Percentiles rank a stretch among this genome's conserved stretches.
phyloP scores from a whole-genome alignment of 2,888 invertebrate genomes.

The Dichetophora obliterata region DNA sequence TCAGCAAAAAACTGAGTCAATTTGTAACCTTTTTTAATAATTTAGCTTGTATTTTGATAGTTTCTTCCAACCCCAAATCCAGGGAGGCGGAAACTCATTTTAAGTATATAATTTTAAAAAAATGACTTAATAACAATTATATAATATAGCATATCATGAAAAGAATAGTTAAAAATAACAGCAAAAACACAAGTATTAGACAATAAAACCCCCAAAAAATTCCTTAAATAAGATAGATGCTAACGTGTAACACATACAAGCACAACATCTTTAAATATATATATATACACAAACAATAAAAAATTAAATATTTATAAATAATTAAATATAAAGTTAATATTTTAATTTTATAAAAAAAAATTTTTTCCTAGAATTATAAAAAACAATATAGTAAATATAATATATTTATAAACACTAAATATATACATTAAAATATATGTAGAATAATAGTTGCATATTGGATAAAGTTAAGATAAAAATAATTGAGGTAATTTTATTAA shows the following conservation, averaged over 20 bases:
- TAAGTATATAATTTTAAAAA: too few species aligned
- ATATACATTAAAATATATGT: neutral
- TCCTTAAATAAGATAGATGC: neutral
- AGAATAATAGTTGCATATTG: too few species aligned
- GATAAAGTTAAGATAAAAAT: too few species aligned
- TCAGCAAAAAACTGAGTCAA: slow-evolving; percentile 7
- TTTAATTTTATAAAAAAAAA: too few species aligned
- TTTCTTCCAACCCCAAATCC: neutral
- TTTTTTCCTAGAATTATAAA: too few species aligned
- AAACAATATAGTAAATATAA: slow-evolving; percentile 13
- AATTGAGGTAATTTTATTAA: too few species aligned
- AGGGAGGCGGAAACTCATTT: neutral
- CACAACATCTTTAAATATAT: neutral
- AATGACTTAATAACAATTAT: neutral
- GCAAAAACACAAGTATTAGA: slow-evolving; percentile 14
- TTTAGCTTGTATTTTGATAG: neutral
- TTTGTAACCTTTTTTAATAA: neutral
- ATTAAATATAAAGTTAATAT: too few species aligned
- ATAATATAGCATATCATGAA: neutral
- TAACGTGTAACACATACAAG: slow-evolving; percentile 5
- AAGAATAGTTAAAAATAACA: neutral
- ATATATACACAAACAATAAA: slow-evolving; percentile 14
- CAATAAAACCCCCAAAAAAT: slow-evolving; percentile 17
- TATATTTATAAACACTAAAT: slow-evolving; percentile 27
- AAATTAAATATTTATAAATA: slow-evolving; percentile 27